Conservation (phyloP, 64 coral and sea anemone species). For the Montipora foliosa region DNA sequence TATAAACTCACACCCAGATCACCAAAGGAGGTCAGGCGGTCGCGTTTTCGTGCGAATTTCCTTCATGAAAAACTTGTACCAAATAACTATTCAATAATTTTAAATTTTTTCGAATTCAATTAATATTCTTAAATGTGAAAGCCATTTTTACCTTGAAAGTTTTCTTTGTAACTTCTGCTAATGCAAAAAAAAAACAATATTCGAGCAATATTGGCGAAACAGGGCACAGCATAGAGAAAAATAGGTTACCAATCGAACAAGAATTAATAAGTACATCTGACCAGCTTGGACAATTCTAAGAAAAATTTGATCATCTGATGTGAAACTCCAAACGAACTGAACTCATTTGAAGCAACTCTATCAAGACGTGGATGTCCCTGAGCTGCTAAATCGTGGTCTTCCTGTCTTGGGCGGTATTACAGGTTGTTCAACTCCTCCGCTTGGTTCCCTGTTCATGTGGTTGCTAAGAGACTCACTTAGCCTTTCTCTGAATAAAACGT, state of each 20-base stretch:
- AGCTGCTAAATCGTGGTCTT: constrained; percentile 18
- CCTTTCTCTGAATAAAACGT: constrained; percentile 67
- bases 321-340: neutral
- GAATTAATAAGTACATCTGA: neutral
- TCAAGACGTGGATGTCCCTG: constrained; percentile 2
- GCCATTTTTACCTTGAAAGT: no score
- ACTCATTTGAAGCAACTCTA: neutral
- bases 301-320: neutral
- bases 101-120: no score
- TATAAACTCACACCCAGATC: no score
- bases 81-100: no score
- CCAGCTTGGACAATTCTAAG: neutral
- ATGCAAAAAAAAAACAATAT: no score
- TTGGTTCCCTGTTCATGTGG: constrained; percentile 21
- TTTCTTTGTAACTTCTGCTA: no score
- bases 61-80: no score
- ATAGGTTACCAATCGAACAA: neutral
- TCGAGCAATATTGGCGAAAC: neutral
- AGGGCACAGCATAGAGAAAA: neutral
- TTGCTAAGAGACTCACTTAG: constrained; percentile 56
- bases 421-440: constrained; percentile 4
- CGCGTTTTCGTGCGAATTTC: no score
- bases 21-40: no score
- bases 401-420: constrained; percentile 52
- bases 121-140: no score